Evolutionary conservation across 2,113 vertebrate species (phyloP).

Genomic region (Oreochromis spilurus): DNA sequence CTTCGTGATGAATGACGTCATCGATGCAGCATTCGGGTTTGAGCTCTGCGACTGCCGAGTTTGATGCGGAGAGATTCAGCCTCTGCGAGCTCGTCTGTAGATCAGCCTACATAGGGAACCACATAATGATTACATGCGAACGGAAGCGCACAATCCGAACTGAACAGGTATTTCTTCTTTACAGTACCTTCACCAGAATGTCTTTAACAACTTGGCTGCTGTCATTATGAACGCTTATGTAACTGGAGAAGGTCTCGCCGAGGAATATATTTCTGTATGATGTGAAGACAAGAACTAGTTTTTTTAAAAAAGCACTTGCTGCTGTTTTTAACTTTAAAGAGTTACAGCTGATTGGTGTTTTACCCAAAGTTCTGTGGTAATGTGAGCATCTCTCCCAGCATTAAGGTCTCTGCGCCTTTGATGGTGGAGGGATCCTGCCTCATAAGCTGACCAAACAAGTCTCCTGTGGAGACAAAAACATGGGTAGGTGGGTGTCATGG

Average conservation of each 20-base stretch:
- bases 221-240: slow-evolving; percentile 98
- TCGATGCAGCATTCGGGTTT: slow-evolving; percentile 95
- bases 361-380: slow-evolving; percentile 99
- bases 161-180: too few relatives aligned
- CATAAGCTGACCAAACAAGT: slow-evolving; percentile 88
- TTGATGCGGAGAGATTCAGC: slow-evolving; percentile 94
- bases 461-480: slow-evolving; percentile 71
- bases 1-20: slow-evolving; percentile 98
- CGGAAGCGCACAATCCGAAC: neutral
- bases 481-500: neutral
- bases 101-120: slow-evolving; percentile 79
- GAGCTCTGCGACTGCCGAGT: slow-evolving; percentile 87
- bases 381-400: slow-evolving; percentile 98
- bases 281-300: neutral
- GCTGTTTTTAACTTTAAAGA: neutral
- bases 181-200: slow-evolving; percentile 91
- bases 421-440: slow-evolving; percentile 92
- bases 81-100: slow-evolving; percentile 98
- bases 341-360: neutral
- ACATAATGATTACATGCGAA: neutral
- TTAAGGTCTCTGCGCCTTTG: slow-evolving; percentile 90
- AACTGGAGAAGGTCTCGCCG: slow-evolving; percentile 97
- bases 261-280: slow-evolving; percentile 90
- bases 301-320: rapidly evolving
- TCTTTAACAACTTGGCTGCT: slow-evolving; percentile 94